Percentiles rank a stretch among this genome's conserved stretches.
Conservation (phyloP, 2,113 vertebrate genomes). For the Mustela lutreola region DNA sequence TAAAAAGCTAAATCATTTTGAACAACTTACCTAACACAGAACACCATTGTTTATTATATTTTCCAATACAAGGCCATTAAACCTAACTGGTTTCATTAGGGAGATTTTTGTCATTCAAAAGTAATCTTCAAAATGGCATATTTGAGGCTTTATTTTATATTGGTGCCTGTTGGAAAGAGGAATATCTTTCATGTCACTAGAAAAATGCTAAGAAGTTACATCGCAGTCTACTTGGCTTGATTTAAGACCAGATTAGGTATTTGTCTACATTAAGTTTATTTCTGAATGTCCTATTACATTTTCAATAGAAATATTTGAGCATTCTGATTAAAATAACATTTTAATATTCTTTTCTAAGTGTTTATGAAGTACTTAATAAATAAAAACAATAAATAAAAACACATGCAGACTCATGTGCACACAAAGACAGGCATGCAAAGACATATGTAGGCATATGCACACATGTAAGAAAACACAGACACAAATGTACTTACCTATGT, state of each 20-base stretch:
- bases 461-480: accelerated
- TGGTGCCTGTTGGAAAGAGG: not conserved
- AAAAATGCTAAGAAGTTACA: conserved; percentile 41
- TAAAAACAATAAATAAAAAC: not conserved
- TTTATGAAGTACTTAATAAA: not conserved
- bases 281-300: not conserved
- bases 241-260: not conserved
- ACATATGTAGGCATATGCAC: accelerated
- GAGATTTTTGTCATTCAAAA: conserved; percentile 67
- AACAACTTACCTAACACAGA: conserved; percentile 50
- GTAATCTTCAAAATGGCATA: conserved; percentile 48
- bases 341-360: not conserved
- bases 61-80: conserved; percentile 61
- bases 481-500: not conserved
- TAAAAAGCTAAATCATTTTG: conserved; percentile 71
- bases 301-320: not conserved
- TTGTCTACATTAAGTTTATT: not conserved
- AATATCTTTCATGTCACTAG: not conserved
- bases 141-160: conserved; percentile 8
- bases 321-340: not conserved
- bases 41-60: conserved; percentile 67
- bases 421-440: not conserved
- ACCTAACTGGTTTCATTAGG: not conserved
- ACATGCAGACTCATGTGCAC: not conserved
- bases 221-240: not conserved